Base-by-base conservation (phyloP, 1,140 invertebrate species). In the Pseudachorutes palmiensis region DNA sequence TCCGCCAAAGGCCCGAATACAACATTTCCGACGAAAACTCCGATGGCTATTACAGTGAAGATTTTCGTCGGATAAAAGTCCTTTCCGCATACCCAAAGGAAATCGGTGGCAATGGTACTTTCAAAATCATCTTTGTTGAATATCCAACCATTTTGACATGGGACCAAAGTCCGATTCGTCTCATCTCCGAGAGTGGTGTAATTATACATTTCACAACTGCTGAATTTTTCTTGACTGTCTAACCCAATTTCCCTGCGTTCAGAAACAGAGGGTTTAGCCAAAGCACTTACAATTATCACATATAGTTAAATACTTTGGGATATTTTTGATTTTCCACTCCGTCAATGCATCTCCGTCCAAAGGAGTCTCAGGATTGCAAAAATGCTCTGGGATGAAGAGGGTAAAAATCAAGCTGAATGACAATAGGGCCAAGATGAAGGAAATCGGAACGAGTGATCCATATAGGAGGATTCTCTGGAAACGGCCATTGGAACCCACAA, bases 381-480 rank as follows among this genome's bases (percentile, higher is more conserved):
- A 69, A 59, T 69, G 68, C 1, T 69, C 64, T 1, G 64, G 68
- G 19, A 32, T 45, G 26, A 65, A 65, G 5, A 66, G 64, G 22
- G 64, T 62, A 30, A 69, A 69, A 29, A 69, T 51, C 1, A 30
- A 30, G 29, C 41, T 66, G 3, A 66, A 41, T 3, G 58, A 51
- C 1, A 69, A 29, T 24, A 69, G 36, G 9, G 68, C 64, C 30
- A 68, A n/a, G 14, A 69, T 62, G 2, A 64, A 41, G 1, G 64
- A 61, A 28, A 66, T 69, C 14, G 68, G 68, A 51, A 14, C 62
- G 1, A 66, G 19, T 3, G 60, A 45, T 5, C 30, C 64, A 45
- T 69, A 69, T 1, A 69, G 45, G n/a, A 66, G 36, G 31, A 66
- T 57, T 51, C 63, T 61, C 36, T 69, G 68, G 66, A 36, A 65